Conservation (phyloP, 2,113 vertebrate genomes). For the Phoxinus phoxinus region DNA sequence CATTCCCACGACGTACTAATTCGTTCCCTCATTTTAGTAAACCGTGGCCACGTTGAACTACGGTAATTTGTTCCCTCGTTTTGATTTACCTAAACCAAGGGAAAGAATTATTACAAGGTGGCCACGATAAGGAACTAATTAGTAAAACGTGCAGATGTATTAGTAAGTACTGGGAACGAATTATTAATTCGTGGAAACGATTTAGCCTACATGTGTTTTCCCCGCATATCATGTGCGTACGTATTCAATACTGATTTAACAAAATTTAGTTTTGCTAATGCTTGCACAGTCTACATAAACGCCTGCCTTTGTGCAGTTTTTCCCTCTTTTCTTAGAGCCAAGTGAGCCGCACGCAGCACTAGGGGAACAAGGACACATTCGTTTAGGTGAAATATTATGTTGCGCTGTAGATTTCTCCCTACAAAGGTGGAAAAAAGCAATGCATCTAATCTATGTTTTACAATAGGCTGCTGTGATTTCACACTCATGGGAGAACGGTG, state of each 20-base stretch:
- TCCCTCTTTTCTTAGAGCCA: not conserved
- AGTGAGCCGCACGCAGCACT: not conserved
- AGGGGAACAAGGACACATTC: conserved; percentile 31
- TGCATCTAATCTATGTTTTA: conserved; percentile 57
- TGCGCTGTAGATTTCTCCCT: conserved; percentile 46
- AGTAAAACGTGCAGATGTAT: too few relatives aligned
- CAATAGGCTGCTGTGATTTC: conserved; percentile 57
- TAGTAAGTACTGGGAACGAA: too few relatives aligned
- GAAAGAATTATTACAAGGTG: too few relatives aligned
- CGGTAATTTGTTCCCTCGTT: too few relatives aligned
- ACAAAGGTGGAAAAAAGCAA: conserved; percentile 50
- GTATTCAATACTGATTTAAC: not conserved
- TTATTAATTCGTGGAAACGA: too few relatives aligned
- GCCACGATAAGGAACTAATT: too few relatives aligned
- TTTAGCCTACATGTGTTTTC: too few relatives aligned
- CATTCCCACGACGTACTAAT: too few relatives aligned
- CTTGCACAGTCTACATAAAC: not conserved
- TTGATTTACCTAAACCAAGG: too few relatives aligned
- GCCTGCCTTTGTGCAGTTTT: not conserved
- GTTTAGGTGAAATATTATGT: conserved; percentile 58
- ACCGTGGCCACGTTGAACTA: too few relatives aligned
- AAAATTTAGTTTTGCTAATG: not conserved
- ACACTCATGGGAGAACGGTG: conserved; percentile 56
- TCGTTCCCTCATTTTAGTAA: too few relatives aligned
- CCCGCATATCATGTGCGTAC: too few relatives aligned